Percentiles rank a stretch among this genome's conserved stretches.
Conservation (phyloP, 1,140 invertebrate genomes). For the Babylonia areolata region DNA sequence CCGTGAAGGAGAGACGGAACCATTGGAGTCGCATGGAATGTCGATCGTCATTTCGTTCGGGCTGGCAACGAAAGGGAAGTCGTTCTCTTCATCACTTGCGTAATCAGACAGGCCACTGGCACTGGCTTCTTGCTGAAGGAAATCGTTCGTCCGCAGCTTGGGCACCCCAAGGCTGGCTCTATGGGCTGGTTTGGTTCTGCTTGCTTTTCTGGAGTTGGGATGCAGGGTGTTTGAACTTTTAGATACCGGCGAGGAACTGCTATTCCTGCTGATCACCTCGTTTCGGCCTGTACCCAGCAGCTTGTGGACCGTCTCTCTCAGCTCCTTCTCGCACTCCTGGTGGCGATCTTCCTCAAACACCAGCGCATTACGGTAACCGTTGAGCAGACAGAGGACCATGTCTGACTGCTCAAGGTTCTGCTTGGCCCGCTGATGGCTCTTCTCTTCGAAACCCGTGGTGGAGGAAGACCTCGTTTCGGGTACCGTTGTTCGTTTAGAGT, state of each 20-base stretch:
- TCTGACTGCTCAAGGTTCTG: background rate
- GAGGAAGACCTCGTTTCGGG: background rate
- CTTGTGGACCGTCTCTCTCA: background rate
- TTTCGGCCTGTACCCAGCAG: background rate
- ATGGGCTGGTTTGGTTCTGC: background rate
- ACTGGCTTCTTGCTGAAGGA: background rate
- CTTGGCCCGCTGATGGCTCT: background rate
- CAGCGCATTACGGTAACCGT: constrained; percentile 37
- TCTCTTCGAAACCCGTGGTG: background rate
- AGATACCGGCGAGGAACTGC: background rate
- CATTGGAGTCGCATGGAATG: background rate
- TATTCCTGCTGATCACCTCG: background rate
- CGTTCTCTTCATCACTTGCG: background rate
- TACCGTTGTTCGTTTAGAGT: background rate
- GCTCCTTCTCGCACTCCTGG: background rate
- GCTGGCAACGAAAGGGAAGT: background rate
- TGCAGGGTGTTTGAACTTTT: background rate
- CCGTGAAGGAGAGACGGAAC: background rate
- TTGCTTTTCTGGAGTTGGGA: background rate
- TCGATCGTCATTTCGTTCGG: background rate
- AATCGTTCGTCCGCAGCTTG: background rate
- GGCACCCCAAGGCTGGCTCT: background rate
- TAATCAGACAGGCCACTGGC: background rate
- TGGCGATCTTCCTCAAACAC: constrained; percentile 18
- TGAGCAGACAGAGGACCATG: constrained; percentile 24